These are phyloP conservation scores for Amaurobius ferox DNA, from an alignment of 2,888 invertebrate species.

Conservation along the genomic window DNA sequence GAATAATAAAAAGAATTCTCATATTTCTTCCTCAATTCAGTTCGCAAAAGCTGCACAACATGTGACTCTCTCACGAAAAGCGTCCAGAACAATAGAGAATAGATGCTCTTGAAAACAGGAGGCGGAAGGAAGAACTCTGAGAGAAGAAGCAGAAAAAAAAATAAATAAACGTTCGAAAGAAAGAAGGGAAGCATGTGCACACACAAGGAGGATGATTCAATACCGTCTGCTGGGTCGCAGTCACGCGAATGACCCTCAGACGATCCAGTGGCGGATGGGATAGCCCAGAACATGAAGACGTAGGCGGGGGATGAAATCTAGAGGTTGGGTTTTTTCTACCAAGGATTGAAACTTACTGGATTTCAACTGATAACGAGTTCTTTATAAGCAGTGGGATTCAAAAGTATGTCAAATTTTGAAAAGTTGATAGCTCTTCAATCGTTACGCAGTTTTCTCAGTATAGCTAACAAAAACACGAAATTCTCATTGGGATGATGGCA, in stretches of 20 bases:
- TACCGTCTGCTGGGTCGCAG: constrained; percentile 47
- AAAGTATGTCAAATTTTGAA: no score
- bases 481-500: no score
- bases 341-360: no score
- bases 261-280: constrained; percentile 29
- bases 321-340: no score
- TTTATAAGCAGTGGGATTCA: no score
- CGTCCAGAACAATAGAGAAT: constrained; percentile 20
- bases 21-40: not conserved
- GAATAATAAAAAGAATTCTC: not conserved
- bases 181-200: not conserved
- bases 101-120: constrained; percentile 21
- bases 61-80: not conserved
- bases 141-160: not conserved
- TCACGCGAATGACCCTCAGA: constrained; percentile 69
- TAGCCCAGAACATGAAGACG: not conserved
- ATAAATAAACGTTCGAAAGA: not conserved
- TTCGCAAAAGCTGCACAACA: not conserved
- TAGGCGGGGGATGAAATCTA: no score
- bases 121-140: constrained; percentile 38
- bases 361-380: no score
- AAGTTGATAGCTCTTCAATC: no score
- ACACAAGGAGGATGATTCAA: constrained; percentile 31
- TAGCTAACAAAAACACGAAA: no score
- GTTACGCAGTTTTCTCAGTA: no score